phyloP scores from a whole-genome alignment of 2,888 invertebrate genomes.

The Phlogophora meticulosa region DNA sequence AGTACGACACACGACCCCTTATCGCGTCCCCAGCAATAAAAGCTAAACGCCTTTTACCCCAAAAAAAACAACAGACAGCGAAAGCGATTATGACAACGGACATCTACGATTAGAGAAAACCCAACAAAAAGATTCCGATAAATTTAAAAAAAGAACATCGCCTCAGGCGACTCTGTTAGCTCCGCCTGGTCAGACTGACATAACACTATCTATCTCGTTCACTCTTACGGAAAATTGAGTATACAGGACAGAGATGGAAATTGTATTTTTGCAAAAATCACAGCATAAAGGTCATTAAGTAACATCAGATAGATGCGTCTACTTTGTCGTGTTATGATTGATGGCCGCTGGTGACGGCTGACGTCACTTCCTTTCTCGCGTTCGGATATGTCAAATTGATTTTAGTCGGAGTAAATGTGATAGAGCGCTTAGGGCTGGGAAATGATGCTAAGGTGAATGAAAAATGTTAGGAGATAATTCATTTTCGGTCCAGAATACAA shows the following conservation, averaged over 20 bases:
- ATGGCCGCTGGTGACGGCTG: conserved; percentile 66
- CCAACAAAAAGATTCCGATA: conserved; percentile 59
- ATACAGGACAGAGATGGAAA: conserved; percentile 6
- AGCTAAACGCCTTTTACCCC: conserved; percentile 27
- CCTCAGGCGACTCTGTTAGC: conserved; percentile 31
- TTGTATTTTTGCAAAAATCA: conserved; percentile 51
- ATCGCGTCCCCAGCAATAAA: conserved; percentile 47
- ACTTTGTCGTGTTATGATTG: conserved; percentile 84
- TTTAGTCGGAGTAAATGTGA: conserved; percentile 51
- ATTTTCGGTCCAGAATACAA: neutral
- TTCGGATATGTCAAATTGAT: conserved; percentile 64
- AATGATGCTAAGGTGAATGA: conserved; percentile 44
- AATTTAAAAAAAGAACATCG: conserved; percentile 59
- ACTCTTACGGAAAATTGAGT: conserved; percentile 1
- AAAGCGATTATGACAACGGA: conserved; percentile 59
- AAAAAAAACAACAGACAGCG: conserved; percentile 46
- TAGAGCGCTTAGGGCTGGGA: conserved; percentile 18
- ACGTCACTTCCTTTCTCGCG: conserved; percentile 58
- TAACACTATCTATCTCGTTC: conserved; percentile 34
- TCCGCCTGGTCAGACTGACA: conserved; percentile 6
- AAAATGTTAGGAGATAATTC: conserved; percentile 47
- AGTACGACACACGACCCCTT: conserved; percentile 22
- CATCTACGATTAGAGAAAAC: conserved; percentile 59
- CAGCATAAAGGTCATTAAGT: conserved; percentile 74
- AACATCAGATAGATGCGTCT: conserved; percentile 75